phyloP scores from a whole-genome alignment of 2,797 vertebrate species.

The Nothura maculosa region DNA sequence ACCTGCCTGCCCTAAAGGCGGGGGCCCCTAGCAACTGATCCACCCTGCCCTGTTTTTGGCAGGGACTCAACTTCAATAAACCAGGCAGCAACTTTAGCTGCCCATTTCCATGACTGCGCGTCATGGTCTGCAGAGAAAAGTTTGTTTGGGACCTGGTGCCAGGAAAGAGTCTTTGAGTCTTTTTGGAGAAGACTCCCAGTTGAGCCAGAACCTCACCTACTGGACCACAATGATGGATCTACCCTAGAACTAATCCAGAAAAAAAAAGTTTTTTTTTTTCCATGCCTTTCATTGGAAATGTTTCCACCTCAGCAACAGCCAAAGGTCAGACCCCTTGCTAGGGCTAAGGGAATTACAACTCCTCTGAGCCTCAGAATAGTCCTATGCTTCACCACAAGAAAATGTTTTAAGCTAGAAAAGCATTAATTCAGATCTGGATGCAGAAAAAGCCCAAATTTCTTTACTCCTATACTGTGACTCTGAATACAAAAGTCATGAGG shows the following conservation, averaged over 20 bases:
- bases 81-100: background rate
- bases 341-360: background rate
- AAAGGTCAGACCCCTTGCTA: background rate
- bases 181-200: background rate
- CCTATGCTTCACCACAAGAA: background rate
- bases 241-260: background rate
- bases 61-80: background rate
- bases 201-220: background rate
- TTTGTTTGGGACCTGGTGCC: background rate
- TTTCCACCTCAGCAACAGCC: background rate
- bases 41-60: fast-evolving
- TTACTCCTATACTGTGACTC: background rate
- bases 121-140: background rate
- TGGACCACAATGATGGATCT: background rate
- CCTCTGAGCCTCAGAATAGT: background rate
- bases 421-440: background rate
- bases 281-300: background rate
- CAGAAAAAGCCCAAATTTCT: background rate
- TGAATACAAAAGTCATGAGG: background rate
- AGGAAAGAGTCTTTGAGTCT: background rate
- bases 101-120: background rate
- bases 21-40: fast-evolving
- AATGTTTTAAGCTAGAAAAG: background rate
- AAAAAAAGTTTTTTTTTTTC: background rate
- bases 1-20: background rate